phyloP scores from a whole-genome alignment of 2,888 invertebrate genomes.

The Cryptus armator region DNA sequence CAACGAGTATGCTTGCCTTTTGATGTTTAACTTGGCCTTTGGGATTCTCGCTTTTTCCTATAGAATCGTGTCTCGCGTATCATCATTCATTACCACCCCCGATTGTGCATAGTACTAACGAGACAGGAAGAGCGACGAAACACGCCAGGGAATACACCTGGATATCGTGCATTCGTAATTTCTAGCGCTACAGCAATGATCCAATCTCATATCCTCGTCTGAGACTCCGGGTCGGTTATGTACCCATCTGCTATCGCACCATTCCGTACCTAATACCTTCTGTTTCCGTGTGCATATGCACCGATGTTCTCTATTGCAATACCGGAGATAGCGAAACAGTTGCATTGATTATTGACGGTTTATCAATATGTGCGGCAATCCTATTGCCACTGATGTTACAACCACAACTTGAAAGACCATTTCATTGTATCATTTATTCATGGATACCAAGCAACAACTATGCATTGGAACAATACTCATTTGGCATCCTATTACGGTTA shows the following conservation, averaged over 20 bases:
- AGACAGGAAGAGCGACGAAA: conserved; percentile 8
- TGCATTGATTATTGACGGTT: conserved; percentile 13
- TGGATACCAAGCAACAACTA: conserved; percentile 12
- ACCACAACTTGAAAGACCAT: conserved; percentile 15
- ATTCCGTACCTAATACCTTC: conserved; percentile 5
- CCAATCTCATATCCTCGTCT: not conserved
- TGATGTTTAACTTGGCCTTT: conserved; percentile 1
- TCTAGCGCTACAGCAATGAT: conserved; percentile 9
- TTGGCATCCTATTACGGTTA: conserved; percentile 35
- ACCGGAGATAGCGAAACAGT: not conserved
- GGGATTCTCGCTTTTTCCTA: not conserved
- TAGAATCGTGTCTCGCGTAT: not conserved
- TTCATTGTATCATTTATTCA: conserved; percentile 48
- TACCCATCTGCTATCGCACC: not conserved
- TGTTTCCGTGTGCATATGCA: not conserved
- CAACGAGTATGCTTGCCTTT: not conserved
- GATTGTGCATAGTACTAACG: not conserved
- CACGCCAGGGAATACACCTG: conserved; percentile 5
- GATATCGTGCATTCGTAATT: conserved; percentile 2
- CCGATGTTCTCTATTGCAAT: conserved; percentile 18
- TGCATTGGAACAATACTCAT: conserved; percentile 15
- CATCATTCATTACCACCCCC: not conserved
- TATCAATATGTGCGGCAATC: not conserved
- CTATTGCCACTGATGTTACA: not conserved
- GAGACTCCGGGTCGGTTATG: not conserved